phyloP scores from a whole-genome alignment of 2,113 vertebrate genomes.

The Melanostigma gelatinosum region DNA sequence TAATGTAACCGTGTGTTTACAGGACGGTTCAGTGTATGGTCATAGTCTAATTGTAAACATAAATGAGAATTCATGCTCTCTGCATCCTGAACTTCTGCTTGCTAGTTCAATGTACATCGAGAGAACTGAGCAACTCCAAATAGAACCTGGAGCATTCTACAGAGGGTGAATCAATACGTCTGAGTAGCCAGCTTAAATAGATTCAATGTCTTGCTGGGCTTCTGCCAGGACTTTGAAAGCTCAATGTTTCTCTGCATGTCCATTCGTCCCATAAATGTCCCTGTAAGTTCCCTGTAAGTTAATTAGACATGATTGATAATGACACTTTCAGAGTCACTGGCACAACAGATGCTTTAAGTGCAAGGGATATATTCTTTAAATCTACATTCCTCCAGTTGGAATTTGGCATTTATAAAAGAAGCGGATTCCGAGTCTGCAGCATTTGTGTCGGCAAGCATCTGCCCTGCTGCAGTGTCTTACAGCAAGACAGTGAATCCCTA shows the following conservation, averaged over 20 bases:
- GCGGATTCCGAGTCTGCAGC: background rate
- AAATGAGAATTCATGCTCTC: background rate
- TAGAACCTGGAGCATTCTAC: constrained; percentile 44
- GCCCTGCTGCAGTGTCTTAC: constrained; percentile 5
- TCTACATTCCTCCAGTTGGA: constrained; percentile 8
- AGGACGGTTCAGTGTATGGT: constrained; percentile 4
- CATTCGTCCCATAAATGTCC: constrained; percentile 74
- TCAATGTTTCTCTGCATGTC: constrained; percentile 53
- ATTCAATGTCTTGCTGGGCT: constrained; percentile 57
- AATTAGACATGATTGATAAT: constrained; percentile 77
- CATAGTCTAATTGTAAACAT: background rate
- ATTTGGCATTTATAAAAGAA: background rate
- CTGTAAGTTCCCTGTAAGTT: constrained; percentile 76
- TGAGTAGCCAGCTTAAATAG: constrained; percentile 53
- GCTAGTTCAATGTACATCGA: background rate
- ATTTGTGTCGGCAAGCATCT: background rate
- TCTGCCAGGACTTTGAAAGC: constrained; percentile 63
- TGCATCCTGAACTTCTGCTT: constrained; percentile 2
- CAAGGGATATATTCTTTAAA: background rate
- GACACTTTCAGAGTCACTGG: constrained; percentile 48
- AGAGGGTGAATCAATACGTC: constrained; percentile 58
- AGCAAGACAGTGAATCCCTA: constrained; percentile 16
- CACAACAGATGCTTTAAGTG: constrained; percentile 54
- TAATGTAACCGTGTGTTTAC: background rate
- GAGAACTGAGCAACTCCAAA: constrained; percentile 37